Evolutionary conservation across 2,888 invertebrate genomes (phyloP), one percentile per base, ranked within the genome.

Genomic region (Clostera curtula): DNA sequence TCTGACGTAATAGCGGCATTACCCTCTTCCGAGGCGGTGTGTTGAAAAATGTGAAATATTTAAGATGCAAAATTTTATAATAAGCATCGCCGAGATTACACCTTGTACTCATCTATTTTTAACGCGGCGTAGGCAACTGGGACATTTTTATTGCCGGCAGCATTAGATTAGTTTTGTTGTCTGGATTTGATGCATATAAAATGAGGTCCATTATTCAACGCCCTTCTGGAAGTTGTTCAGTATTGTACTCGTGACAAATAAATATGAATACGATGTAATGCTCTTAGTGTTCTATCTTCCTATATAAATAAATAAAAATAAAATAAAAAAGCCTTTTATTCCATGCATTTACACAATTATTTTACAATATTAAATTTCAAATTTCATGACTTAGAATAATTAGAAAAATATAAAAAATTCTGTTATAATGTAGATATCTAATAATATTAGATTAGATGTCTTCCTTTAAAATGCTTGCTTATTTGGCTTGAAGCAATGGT

Each of bases 151-250:
- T 80, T 77, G 73, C 79, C 71, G 56, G 65, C 54, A 57, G 59
- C 61, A 11, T n/a, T 68, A 75, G 79, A 83, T 83, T 80, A 82
- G 80, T 79, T 80, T 82, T 80, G 80, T 83, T 79, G 72, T 72
- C 70, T 65, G 71, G 75, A 73, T 80, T 79, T 82, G 82, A 82
- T 82, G 82, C 82, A 83, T 83, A 75, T 69, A 71, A 61, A 80
- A 83, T 80, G 80, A 82, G 72, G 65, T 68, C 74, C 68, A 77
- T 82, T 75, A 77, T 74, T 79, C 76, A 72, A 57, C 72, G 51
- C 74, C 71, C 71, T 58, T 44, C 56, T n/a, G 48, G 59, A 56
- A 65, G 63, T 71, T 62, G 65, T 58, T 58, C 63, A 52, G 47
- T 48, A 63, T 64, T 41, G 41, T 66, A 65, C 64, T 33, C 33